Evolutionary conservation across 2,113 vertebrate species (phyloP).

Genomic region (Aepyceros melampus): DNA sequence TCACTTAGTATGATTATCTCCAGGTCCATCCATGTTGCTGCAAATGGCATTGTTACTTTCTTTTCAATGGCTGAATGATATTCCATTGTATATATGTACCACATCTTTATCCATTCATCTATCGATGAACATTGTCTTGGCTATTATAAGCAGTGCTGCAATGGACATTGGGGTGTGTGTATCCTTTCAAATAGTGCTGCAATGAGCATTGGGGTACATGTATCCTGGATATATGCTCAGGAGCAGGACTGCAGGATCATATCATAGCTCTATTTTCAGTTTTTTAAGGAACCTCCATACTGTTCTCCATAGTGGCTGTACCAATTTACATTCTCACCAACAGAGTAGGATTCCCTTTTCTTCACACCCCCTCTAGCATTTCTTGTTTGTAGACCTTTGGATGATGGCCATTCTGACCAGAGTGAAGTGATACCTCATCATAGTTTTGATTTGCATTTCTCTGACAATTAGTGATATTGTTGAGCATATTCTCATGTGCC

Average conservation of each 20-base stretch:
- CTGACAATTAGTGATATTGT: not conserved
- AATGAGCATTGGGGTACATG: not conserved
- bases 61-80: not conserved
- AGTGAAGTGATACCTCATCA: not conserved
- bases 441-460: not conserved
- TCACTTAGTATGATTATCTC: not conserved
- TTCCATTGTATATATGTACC: not conserved
- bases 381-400: not conserved
- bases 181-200: not conserved
- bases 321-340: not conserved
- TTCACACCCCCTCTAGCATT: not conserved
- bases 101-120: not conserved
- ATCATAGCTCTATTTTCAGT: not conserved
- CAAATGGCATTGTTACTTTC: not conserved
- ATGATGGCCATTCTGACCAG: not conserved
- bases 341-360: not conserved
- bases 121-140: not conserved
- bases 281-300: not conserved
- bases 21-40: not conserved
- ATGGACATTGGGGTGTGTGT: not conserved
- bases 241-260: not conserved
- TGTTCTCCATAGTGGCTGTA: not conserved
- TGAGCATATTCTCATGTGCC: not conserved
- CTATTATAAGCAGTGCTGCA: not conserved
- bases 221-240: not conserved